Conservation (phyloP, 2,797 vertebrate species). For the Gymnothorax javanicus region DNA sequence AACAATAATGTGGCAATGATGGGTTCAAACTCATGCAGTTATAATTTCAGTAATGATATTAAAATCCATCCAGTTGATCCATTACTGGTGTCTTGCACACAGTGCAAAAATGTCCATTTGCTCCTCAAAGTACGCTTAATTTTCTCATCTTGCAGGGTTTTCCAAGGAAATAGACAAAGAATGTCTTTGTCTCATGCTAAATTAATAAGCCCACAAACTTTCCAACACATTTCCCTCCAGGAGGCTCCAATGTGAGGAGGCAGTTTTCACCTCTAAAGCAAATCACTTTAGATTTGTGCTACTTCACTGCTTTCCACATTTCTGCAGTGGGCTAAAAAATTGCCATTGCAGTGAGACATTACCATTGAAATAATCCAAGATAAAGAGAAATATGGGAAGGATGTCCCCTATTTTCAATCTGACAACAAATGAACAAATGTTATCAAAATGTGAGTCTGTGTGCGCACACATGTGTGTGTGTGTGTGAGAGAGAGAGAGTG, state of each 20-base stretch:
- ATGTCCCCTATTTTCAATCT: neutral
- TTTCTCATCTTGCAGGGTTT: neutral
- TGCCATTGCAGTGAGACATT: neutral
- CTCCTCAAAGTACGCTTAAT: neutral
- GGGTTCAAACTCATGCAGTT: neutral
- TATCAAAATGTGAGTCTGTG: neutral
- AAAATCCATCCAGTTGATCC: neutral
- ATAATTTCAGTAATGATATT: neutral
- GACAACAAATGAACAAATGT: neutral
- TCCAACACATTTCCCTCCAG: slow-evolving; percentile 19
- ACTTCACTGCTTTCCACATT: slow-evolving; percentile 24
- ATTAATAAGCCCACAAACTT: neutral
- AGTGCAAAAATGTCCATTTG: neutral
- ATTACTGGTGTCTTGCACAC: neutral
- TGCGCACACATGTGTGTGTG: neutral
- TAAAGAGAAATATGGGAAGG: slow-evolving; percentile 4
- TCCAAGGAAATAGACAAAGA: neutral
- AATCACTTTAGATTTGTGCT: slow-evolving; percentile 30
- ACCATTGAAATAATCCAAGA: neutral
- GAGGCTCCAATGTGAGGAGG: neutral
- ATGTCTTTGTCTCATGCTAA: neutral
- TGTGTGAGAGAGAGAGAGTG: neutral
- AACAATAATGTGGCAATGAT: neutral
- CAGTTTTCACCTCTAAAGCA: slow-evolving; percentile 22
- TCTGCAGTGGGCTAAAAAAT: slow-evolving; percentile 1